phyloP scores from a whole-genome alignment of 2,888 invertebrate genomes.

The Alsophila aescularia region DNA sequence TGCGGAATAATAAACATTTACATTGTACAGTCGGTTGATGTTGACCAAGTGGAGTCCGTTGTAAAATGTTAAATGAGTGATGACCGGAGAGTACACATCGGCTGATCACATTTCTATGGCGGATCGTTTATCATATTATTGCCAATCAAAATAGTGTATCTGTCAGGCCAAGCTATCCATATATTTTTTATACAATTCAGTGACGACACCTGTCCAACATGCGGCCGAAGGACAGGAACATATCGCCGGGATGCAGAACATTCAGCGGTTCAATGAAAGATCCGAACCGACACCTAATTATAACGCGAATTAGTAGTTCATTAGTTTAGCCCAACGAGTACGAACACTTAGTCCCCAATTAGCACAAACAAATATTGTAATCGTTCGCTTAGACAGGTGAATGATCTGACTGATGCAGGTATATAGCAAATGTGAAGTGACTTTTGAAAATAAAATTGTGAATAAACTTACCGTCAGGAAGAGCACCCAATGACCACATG shows the following conservation, averaged over 20 bases:
- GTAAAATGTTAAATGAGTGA: constrained; percentile 74
- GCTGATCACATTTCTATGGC: constrained; percentile 75
- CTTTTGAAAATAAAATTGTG: constrained; percentile 67
- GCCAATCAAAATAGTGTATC: constrained; percentile 85
- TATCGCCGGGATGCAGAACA: constrained; percentile 26
- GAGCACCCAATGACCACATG: constrained; percentile 99
- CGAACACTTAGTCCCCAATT: constrained; percentile 45
- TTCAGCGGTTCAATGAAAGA: neutral
- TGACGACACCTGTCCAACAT: too few species aligned
- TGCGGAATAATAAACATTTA: constrained; percentile 38
- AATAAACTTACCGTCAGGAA: constrained; percentile 96
- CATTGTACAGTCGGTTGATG: constrained; percentile 55
- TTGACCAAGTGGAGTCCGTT: constrained; percentile 60
- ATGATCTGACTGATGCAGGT: constrained; percentile 64
- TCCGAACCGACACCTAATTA: constrained; percentile 52
- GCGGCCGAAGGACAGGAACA: constrained; percentile 61
- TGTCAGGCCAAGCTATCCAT: constrained; percentile 80
- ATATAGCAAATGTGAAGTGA: constrained; percentile 57
- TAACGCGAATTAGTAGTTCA: constrained; percentile 60
- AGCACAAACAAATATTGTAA: constrained; percentile 44
- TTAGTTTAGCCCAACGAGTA: constrained; percentile 43
- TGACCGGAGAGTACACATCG: constrained; percentile 68
- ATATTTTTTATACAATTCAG: too few species aligned
- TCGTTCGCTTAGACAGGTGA: constrained; percentile 41
- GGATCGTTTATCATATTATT: constrained; percentile 82